Conservation (phyloP, 2,888 invertebrate species). For the Unio delphinus region DNA sequence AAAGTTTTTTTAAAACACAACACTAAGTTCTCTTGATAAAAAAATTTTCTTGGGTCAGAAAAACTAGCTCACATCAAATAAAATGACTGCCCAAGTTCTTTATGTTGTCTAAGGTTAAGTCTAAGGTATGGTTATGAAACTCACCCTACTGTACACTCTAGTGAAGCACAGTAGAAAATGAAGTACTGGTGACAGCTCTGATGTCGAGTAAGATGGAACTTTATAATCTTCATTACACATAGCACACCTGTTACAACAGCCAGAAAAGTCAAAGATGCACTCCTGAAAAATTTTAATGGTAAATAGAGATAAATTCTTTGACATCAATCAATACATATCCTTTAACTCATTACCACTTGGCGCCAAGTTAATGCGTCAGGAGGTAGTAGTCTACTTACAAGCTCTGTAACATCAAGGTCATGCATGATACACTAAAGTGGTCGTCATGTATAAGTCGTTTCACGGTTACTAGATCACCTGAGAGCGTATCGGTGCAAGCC, state of each 20-base stretch:
- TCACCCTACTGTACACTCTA: constrained; percentile 73
- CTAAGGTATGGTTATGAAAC: background rate
- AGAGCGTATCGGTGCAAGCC: no score
- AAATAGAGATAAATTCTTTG: background rate
- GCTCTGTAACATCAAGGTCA: no score
- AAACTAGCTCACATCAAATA: background rate
- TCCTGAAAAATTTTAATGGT: constrained; percentile 51
- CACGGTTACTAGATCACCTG: no score
- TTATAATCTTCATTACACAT: constrained; percentile 71
- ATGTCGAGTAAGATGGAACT: constrained; percentile 72
- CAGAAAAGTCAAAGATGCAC: constrained; percentile 71
- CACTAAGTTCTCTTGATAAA: background rate
- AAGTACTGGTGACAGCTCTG: constrained; percentile 74
- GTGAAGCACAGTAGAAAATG: constrained; percentile 73
- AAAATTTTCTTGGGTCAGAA: background rate
- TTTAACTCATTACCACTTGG: no score
- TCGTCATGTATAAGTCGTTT: no score
- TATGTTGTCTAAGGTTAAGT: background rate
- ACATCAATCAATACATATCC: no score
- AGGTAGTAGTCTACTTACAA: no score
- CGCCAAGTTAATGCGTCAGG: no score
- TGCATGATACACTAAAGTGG: no score
- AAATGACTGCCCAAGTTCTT: background rate
- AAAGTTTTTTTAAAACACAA: no score
- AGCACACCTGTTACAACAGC: constrained; percentile 70